phyloP scores from a whole-genome alignment of 1,140 invertebrate species.

The Hesperophylax magnus region DNA sequence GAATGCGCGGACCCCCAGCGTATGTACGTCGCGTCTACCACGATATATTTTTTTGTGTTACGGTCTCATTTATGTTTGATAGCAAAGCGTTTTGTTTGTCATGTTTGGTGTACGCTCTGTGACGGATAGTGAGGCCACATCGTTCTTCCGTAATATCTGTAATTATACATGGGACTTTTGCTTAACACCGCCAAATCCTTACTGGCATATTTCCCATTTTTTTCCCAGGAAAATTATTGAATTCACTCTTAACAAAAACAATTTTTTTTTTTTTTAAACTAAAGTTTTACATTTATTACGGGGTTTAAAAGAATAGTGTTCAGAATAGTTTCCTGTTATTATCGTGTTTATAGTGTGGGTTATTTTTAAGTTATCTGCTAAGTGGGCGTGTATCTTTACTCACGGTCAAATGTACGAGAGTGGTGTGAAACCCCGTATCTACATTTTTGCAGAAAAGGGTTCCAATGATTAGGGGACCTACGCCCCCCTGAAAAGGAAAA shows the following conservation, averaged over 20 bases:
- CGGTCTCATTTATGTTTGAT: conserved; percentile 36
- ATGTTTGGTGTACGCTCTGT: conserved; percentile 43
- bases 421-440: background rate
- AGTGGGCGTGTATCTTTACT: conserved; percentile 8
- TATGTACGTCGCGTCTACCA: conserved; percentile 6
- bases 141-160: background rate
- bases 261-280: no score
- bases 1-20: conserved; percentile 34
- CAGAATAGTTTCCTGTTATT: background rate
- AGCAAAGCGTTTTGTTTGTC: conserved; percentile 31
- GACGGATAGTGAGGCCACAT: conserved; percentile 19
- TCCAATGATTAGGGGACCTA: background rate
- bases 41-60: conserved; percentile 22
- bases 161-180: background rate
- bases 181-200: background rate
- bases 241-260: background rate
- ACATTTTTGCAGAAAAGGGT: background rate
- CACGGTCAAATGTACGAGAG: conserved; percentile 22
- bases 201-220: background rate
- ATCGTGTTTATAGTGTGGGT: background rate
- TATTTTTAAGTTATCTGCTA: background rate
- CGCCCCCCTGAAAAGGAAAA: conserved; percentile 8
- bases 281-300: no score
- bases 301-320: background rate
- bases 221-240: background rate